Evolutionary conservation across 2,888 invertebrate genomes (phyloP), one percentile per base, ranked within the genome.

Genomic region (Cylindroiulus punctatus): DNA sequence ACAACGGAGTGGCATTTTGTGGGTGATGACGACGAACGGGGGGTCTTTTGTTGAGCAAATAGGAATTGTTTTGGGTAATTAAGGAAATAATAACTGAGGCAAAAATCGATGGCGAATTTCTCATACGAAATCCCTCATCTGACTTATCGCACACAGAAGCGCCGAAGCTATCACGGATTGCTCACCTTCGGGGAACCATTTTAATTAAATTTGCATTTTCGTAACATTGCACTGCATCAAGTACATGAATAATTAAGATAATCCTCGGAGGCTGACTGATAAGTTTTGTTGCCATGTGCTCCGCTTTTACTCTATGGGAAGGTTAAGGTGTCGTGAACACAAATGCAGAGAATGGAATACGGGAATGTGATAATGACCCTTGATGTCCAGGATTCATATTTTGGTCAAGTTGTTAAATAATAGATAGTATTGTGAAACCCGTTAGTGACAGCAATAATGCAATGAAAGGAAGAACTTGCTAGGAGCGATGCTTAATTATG

Each of bases 181-280:
- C 76, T 76, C 76, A 76, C 76, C 76, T 76, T 76, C 76, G 17
- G 76, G 76, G 76, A 76, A 30, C 76, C 76, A 30, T 76, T 76
- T 76, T 76, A 76, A 76, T 76, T 76, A 76, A 76, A 76, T 76
- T 76, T 76, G 76, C 76, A 76, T 76, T 76, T 76, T 76, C 76
- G 3, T 14, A 76, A 76, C 26, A 32, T 76, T 76, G 30, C 76
- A 76, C 76, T 76, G 30, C 26, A 76, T 32, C 12, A 76, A 76
- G 30, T 30, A 14, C 8, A 17, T 30, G 76, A 76, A 76, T 76
- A 32, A 76, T 76, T 76, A 76, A 76, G 76, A 76, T 32, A 32
- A 76, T 76, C 76, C 76, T 76, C 10, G 22, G 65, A 65, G 65
- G 65, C 65, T 65, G 22, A 65, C 65, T 65, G 22, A 12, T 65